Percentiles rank a stretch among this genome's conserved stretches.
Evolutionary conservation across 2,888 invertebrate species (phyloP).

Genomic region (Epistrophe eligans): DNA sequence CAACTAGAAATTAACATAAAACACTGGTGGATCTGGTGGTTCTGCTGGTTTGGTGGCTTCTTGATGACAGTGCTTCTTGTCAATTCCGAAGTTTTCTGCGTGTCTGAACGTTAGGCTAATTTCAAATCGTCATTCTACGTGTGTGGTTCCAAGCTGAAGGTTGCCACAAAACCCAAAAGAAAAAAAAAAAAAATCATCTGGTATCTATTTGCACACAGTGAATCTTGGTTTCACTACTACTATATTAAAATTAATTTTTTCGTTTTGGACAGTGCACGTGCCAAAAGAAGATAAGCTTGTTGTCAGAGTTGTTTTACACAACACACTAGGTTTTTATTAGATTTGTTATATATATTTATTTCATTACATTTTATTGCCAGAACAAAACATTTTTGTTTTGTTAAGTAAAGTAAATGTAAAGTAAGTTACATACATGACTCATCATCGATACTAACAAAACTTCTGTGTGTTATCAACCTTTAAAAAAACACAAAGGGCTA

Average conservation of each 20-base stretch:
- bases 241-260: conserved; percentile 5
- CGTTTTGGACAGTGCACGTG: conserved; percentile 58
- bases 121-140: background rate
- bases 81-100: background rate
- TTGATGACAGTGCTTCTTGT: background rate
- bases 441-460: conserved; percentile 22
- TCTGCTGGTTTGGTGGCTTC: conserved; percentile 2
- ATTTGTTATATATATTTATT: background rate
- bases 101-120: conserved; percentile 20
- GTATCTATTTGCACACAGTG: conserved; percentile 33
- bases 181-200: conserved; percentile 28
- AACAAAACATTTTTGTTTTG: background rate
- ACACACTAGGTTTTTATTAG: background rate
- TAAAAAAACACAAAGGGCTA: background rate
- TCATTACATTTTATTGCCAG: conserved; percentile 12
- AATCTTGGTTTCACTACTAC: conserved; percentile 23
- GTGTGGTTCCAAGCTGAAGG: conserved; percentile 3
- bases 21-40: conserved; percentile 25
- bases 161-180: background rate
- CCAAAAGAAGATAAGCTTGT: conserved; percentile 24
- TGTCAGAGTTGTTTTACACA: conserved; percentile 3
- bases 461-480: conserved; percentile 25
- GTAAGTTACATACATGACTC: conserved; percentile 30
- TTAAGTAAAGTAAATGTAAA: background rate
- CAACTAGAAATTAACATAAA: conserved; percentile 46